Base-by-base conservation (phyloP, 1,140 invertebrate species). In the Sinonovacula constricta region DNA sequence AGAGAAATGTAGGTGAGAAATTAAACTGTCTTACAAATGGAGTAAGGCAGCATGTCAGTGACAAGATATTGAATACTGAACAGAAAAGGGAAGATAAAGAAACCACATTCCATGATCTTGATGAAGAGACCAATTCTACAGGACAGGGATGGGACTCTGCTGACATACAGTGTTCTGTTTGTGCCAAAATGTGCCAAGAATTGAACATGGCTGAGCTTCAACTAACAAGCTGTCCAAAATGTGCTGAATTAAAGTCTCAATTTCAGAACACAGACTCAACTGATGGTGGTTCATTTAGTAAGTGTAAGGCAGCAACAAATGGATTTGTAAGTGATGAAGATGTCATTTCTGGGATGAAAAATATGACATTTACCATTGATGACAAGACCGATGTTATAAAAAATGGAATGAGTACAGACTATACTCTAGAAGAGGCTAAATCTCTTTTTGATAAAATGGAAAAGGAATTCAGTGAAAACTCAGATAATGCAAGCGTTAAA, bases 51-150 rank as follows among this genome's bases (percentile, higher is more conserved):
- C n/a, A n/a, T n/a, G n/a, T n/a, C n/a, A n/a, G n/a, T n/a, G n/a
- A n/a, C n/a, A n/a, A n/a, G n/a, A n/a, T n/a, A n/a, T n/a, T n/a
- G n/a, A n/a, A 74, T 74, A 74, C n/a, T 63, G 28, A 18, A n/a
- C 2, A 36, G 31, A 10, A 54, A 28, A 63, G 24, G 24, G 59
- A n/a, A 49, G 28, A 49, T 53, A 63, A 62, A n/a, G 1, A 53
- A 22, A 34, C 24, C n/a, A 60, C 70, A 74, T 74, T 74, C 70
- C 57, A 74, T 26, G 14, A 26, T 34, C 30, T 0, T 7, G 24
- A 59, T 28, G n/a, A n/a, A 22, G 70, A 74, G 4, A 10, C 31
- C 18, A 28, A 56, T 31, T n/a, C 51, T n/a, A n/a, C n/a, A n/a
- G n/a, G n/a, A 10, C 39, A 45, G 39, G 39, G 18, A 45, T 45